Evolutionary conservation across 2,888 invertebrate genomes (phyloP).

Genomic region (Drosophila birchii): DNA sequence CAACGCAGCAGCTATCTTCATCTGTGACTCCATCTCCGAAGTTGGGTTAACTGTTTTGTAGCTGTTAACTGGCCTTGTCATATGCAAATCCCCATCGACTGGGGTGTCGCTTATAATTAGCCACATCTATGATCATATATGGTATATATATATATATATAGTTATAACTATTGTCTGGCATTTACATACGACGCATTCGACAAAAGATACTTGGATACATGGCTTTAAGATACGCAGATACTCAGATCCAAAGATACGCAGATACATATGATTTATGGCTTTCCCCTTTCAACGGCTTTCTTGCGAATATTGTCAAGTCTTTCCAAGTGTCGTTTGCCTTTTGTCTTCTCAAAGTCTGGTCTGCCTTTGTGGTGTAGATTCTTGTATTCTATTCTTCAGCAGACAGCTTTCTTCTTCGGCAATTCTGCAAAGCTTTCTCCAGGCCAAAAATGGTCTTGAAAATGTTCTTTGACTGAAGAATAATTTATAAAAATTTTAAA

Average conservation of each 20-base stretch:
- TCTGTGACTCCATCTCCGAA: slow-evolving; percentile 25
- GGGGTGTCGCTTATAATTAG: slow-evolving; percentile 60
- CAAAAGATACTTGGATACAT: slow-evolving; percentile 37
- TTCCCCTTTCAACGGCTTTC: slow-evolving; percentile 25
- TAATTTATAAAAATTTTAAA: not conserved
- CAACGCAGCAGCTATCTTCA: slow-evolving; percentile 53
- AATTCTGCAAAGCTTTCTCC: slow-evolving; percentile 31
- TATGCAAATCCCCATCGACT: slow-evolving; percentile 64
- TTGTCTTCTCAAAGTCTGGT: slow-evolving; percentile 21
- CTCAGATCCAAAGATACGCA: slow-evolving; percentile 35
- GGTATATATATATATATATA: slow-evolving; percentile 14
- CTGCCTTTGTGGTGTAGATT: slow-evolving; percentile 36
- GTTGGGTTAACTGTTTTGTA: slow-evolving; percentile 34
- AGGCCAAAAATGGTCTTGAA: not conserved
- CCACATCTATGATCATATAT: not conserved
- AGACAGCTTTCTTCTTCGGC: slow-evolving; percentile 62
- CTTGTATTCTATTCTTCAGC: slow-evolving; percentile 23
- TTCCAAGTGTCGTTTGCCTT: slow-evolving; percentile 38
- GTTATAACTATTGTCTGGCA: slow-evolving; percentile 44
- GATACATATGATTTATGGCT: slow-evolving; percentile 71
- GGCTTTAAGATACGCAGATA: slow-evolving; percentile 17
- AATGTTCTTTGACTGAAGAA: not conserved
- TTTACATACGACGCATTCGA: slow-evolving; percentile 40
- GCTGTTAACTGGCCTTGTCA: slow-evolving; percentile 48
- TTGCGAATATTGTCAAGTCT: slow-evolving; percentile 23